phyloP scores from a whole-genome alignment of 2,113 vertebrate genomes.

The Sprattus sprattus region DNA sequence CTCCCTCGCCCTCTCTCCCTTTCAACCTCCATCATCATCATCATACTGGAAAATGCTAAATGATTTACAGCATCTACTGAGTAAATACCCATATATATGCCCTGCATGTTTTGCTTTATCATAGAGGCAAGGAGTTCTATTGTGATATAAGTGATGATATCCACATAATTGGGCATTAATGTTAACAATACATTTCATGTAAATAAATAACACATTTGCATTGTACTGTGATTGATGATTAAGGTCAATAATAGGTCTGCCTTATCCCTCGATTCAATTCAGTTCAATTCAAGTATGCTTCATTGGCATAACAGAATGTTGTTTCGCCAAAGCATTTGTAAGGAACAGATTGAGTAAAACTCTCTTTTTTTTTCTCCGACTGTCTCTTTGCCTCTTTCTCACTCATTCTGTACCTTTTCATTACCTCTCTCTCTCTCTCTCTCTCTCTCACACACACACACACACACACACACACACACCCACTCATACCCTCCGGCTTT shows the following conservation, averaged over 20 bases:
- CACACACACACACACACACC: background rate
- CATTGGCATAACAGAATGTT: too few species aligned
- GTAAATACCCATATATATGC: background rate
- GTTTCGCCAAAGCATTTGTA: too few species aligned
- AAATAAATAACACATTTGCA: background rate
- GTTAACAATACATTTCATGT: background rate
- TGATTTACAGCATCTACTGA: background rate
- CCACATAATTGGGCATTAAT: background rate
- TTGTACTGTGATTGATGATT: background rate
- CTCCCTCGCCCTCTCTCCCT: too few species aligned
- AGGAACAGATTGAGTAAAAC: too few species aligned
- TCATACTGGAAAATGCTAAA: background rate
- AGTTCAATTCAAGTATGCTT: too few species aligned
- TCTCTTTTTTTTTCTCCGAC: too few species aligned
- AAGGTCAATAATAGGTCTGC: background rate
- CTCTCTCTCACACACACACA: background rate
- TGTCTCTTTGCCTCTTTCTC: too few species aligned
- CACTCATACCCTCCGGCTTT: background rate
- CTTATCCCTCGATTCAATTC: too few species aligned
- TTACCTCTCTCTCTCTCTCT: too few species aligned
- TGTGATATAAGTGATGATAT: background rate
- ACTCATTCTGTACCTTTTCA: too few species aligned
- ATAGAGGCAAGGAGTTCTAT: background rate
- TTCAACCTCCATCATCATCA: too few species aligned
- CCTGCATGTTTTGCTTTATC: background rate